These are phyloP conservation scores for Sinodicranocentrus sp. DNA, from an alignment of 2,888 invertebrate genomes.

Conservation along the genomic window DNA sequence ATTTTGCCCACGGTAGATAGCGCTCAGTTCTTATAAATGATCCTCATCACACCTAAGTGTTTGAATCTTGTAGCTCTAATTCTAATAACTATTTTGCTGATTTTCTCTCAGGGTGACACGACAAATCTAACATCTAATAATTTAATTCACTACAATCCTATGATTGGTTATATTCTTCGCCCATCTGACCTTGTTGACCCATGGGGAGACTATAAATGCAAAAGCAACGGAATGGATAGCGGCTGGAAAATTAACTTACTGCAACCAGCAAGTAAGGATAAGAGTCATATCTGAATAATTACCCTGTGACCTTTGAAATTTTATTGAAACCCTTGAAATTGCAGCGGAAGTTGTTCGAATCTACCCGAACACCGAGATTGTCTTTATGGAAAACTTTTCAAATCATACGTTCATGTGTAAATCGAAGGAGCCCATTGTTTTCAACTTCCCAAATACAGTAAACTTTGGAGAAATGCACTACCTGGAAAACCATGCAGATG, in stretches of 20 bases:
- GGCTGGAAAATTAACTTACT: constrained; percentile 75
- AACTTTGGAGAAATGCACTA: constrained; percentile 69
- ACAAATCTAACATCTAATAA: constrained; percentile 64
- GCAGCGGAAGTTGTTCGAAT: constrained; percentile 62
- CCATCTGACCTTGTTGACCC: constrained; percentile 66
- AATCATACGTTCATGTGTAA: constrained; percentile 74
- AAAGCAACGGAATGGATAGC: constrained; percentile 67
- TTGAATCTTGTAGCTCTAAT: too few relatives aligned
- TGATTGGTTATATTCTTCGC: constrained; percentile 70
- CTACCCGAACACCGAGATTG: constrained; percentile 50
- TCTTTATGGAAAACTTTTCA: constrained; percentile 64
- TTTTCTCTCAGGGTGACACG: constrained; percentile 65
- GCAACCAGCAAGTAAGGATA: constrained; percentile 71
- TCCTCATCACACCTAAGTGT: too few relatives aligned
- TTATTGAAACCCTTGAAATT: neutral
- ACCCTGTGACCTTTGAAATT: constrained; percentile 1
- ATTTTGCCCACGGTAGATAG: constrained; percentile 69
- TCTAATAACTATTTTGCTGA: too few relatives aligned
- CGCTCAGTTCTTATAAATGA: too few relatives aligned
- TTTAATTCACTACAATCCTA: constrained; percentile 71
- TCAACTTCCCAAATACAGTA: constrained; percentile 71
- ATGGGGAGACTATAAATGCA: constrained; percentile 74
- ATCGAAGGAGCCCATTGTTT: constrained; percentile 66
- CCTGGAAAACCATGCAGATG: constrained; percentile 60
- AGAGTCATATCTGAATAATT: neutral